These are phyloP conservation scores for Tipula unca DNA, from an alignment of 2,888 invertebrate species.

Conservation along the genomic window DNA sequence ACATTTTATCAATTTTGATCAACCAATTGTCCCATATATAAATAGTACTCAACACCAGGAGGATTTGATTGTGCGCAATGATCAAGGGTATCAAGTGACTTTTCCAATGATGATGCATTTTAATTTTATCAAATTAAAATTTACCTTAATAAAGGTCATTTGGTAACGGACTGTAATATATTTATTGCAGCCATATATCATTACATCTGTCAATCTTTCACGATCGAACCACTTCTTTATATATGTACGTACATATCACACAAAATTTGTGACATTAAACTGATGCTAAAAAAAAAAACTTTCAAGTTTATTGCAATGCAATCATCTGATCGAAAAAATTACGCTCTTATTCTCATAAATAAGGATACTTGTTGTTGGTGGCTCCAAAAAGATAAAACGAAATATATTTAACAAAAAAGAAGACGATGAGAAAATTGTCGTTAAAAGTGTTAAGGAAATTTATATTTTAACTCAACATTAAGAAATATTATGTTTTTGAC, in stretches of 20 bases:
- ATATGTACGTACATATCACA: background rate
- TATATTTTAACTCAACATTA: background rate
- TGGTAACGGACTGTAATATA: background rate
- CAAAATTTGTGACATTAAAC: background rate
- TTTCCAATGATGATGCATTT: too few relatives aligned
- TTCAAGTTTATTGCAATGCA: background rate
- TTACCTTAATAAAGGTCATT: background rate
- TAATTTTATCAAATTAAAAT: background rate
- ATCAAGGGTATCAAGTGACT: too few relatives aligned
- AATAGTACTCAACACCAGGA: too few relatives aligned
- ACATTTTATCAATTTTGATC: too few relatives aligned
- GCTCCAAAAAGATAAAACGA: too few relatives aligned
- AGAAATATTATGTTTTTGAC: conserved; percentile 14
- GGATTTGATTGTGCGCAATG: too few relatives aligned
- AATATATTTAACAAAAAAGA: too few relatives aligned
- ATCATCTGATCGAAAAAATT: background rate
- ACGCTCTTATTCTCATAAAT: background rate
- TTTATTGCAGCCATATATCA: background rate
- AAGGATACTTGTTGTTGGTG: background rate
- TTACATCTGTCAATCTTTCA: background rate
- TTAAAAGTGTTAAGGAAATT: conserved; percentile 8
- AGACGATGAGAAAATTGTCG: background rate
- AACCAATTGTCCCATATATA: too few relatives aligned
- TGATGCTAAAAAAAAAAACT: background rate
- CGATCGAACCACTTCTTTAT: background rate